These are phyloP conservation scores for Vesta saturnalis DNA, from an alignment of 2,888 invertebrate genomes.

Conservation along the genomic window DNA sequence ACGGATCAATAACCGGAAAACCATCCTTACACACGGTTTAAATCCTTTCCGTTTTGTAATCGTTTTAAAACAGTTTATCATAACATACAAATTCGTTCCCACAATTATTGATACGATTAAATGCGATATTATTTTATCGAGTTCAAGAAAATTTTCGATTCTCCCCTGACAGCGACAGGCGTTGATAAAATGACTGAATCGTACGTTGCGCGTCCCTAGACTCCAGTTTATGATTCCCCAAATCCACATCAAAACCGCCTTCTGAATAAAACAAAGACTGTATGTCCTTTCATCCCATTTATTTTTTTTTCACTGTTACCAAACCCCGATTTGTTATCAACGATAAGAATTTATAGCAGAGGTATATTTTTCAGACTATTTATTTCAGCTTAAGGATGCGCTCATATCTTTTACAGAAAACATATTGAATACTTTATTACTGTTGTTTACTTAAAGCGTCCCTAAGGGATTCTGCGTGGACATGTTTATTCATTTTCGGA, in stretches of 20 bases:
- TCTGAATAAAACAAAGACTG: conserved; percentile 52
- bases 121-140: conserved; percentile 10
- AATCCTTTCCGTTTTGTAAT: neutral
- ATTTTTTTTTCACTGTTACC: conserved; percentile 42
- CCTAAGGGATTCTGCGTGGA: neutral
- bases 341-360: conserved; percentile 44
- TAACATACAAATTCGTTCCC: conserved; percentile 19
- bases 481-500: conserved; percentile 4
- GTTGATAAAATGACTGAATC: conserved; percentile 50
- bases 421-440: conserved; percentile 27
- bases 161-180: conserved; percentile 32
- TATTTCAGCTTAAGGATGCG: conserved; percentile 30
- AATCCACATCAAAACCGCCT: conserved; percentile 52
- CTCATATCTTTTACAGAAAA: conserved; percentile 16
- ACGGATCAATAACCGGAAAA: conserved; percentile 13
- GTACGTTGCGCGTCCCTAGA: conserved; percentile 47
- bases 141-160: conserved; percentile 24
- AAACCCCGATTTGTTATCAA: conserved; percentile 44
- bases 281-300: conserved; percentile 47
- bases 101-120: neutral
- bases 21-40: neutral
- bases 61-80: conserved; percentile 10
- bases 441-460: conserved; percentile 19
- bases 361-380: conserved; percentile 44
- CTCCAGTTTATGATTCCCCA: conserved; percentile 53